phyloP scores from a whole-genome alignment of 2,797 vertebrate species.

The Oreochromis mossambicus region DNA sequence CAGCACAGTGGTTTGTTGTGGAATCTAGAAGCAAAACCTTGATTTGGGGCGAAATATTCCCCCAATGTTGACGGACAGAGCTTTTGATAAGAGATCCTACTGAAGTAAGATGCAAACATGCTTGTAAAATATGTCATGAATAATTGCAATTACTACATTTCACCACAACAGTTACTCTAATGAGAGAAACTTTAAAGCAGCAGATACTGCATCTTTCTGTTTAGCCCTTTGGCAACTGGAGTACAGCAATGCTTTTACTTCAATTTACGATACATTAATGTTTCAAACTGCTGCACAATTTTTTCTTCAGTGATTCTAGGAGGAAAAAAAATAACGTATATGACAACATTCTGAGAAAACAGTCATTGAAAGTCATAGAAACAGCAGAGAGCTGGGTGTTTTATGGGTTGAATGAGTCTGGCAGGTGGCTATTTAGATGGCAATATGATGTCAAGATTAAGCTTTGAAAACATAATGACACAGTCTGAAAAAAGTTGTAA shows the following conservation, averaged over 20 bases:
- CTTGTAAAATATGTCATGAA: conserved; percentile 3
- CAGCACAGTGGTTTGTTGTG: conserved; percentile 45
- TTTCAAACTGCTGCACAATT: neutral
- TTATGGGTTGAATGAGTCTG: conserved; percentile 12
- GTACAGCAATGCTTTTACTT: neutral
- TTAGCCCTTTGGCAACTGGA: conserved; percentile 16
- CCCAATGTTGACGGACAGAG: neutral
- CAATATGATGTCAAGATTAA: conserved; percentile 24
- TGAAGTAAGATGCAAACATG: neutral
- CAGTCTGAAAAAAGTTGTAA: neutral
- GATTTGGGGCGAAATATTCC: neutral
- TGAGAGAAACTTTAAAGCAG: conserved; percentile 11
- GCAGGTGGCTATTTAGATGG: conserved; percentile 61
- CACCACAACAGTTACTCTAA: conserved; percentile 1
- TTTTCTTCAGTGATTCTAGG: neutral
- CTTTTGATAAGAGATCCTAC: conserved; percentile 1
- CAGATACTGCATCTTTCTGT: conserved; percentile 23
- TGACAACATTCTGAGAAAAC: neutral
- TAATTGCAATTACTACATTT: conserved; percentile 17
- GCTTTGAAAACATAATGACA: conserved; percentile 34
- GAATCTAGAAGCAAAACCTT: conserved; percentile 16
- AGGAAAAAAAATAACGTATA: neutral
- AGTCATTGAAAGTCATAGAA: neutral
- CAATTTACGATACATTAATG: neutral
- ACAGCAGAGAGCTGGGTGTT: neutral